phyloP scores from a whole-genome alignment of 2,797 vertebrate species.

The Danio albolineatus region DNA sequence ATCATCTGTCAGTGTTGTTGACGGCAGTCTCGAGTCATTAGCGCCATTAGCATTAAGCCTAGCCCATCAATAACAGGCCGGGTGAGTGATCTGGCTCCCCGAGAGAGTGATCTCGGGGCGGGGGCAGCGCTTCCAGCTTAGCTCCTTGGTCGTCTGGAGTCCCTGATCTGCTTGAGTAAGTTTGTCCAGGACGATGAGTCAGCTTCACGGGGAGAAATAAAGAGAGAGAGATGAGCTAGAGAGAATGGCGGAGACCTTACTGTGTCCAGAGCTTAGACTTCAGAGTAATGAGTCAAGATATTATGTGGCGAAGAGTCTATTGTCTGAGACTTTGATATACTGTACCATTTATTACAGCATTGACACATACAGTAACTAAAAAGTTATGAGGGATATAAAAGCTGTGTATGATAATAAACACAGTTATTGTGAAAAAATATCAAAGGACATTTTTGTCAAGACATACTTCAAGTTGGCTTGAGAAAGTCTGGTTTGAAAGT shows the following conservation, averaged over 20 bases:
- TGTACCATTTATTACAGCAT: too few species aligned
- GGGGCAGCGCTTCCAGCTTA: conserved; percentile 54
- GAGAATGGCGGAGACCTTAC: conserved; percentile 29
- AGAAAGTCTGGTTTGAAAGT: too few species aligned
- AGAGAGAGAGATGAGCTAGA: conserved; percentile 1
- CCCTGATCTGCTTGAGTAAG: conserved; percentile 36
- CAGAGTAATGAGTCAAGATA: conserved; percentile 60
- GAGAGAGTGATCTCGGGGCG: conserved; percentile 65
- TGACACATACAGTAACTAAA: too few species aligned
- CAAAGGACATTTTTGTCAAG: too few species aligned
- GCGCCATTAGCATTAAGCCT: conserved; percentile 78
- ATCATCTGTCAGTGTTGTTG: conserved; percentile 71
- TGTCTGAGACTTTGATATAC: too few species aligned
- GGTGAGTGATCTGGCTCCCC: conserved; percentile 72
- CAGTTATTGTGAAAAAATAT: too few species aligned
- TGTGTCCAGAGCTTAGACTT: conserved; percentile 51
- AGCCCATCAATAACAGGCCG: conserved; percentile 78
- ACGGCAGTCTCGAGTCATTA: conserved; percentile 77
- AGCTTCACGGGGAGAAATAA: conserved; percentile 7
- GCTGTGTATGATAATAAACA: too few species aligned
- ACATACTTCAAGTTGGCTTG: too few species aligned
- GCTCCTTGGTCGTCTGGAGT: conserved; percentile 36
- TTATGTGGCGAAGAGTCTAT: too few species aligned
- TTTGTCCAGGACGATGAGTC: conserved; percentile 45
- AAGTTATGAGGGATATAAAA: too few species aligned